These are phyloP conservation scores for Apis florea DNA, from an alignment of 1,140 invertebrate genomes.

Conservation along the genomic window DNA sequence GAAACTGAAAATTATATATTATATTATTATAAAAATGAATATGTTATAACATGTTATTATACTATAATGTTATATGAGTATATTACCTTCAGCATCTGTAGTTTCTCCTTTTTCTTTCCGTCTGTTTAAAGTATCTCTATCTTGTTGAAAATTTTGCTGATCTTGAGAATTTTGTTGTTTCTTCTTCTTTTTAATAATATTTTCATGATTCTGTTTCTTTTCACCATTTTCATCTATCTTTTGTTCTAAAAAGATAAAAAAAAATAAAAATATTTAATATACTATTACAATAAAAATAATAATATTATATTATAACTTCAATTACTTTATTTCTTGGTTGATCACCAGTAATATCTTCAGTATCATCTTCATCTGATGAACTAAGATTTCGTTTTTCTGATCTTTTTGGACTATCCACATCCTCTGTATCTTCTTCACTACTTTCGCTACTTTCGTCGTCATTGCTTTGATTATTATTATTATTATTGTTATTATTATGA, in stretches of 20 bases:
- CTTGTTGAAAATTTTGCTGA: conserved; percentile 72
- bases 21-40: not conserved
- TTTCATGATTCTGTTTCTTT: conserved; percentile 75
- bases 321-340: conserved; percentile 70
- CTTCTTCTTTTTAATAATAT: conserved; percentile 75
- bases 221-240: conserved; percentile 74
- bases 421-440: conserved; percentile 76
- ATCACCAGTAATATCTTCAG: conserved; percentile 67
- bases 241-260: conserved; percentile 65
- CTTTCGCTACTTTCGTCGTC: conserved; percentile 74
- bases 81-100: conserved; percentile 66
- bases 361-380: conserved; percentile 73
- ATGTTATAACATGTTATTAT: not conserved
- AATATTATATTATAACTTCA: conserved; percentile 33
- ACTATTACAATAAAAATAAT: not conserved
- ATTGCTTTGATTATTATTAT: conserved; percentile 71
- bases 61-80: conserved; percentile 30
- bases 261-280: conserved; percentile 12
- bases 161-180: conserved; percentile 53
- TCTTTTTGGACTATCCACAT: conserved; percentile 74
- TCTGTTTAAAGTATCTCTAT: conserved; percentile 69
- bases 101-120: conserved; percentile 76
- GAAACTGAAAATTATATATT: conserved; percentile 33
- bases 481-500: conserved; percentile 69
- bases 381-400: conserved; percentile 70